Percentiles rank a stretch among this genome's conserved stretches.
These are phyloP conservation scores for Oenanthe melanoleuca DNA, from an alignment of 2,113 vertebrate genomes.

Conservation along the genomic window DNA sequence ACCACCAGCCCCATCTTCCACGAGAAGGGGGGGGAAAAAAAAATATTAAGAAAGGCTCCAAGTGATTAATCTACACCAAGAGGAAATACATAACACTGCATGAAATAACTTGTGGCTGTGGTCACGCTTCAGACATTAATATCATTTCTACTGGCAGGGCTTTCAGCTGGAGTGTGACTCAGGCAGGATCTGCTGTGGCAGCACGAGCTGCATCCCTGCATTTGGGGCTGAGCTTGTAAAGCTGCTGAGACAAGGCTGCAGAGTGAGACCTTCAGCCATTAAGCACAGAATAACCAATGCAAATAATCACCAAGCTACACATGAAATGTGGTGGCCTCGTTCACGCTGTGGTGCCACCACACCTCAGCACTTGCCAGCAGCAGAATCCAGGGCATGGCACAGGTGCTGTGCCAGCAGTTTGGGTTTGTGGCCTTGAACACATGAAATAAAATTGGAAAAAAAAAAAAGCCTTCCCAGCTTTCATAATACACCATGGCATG, in stretches of 20 bases:
- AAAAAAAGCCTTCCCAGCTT: neutral
- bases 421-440: neutral
- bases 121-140: neutral
- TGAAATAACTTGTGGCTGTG: slow-evolving; percentile 1
- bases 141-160: neutral
- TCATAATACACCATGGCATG: neutral
- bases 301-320: neutral
- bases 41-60: neutral
- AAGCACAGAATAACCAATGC: neutral
- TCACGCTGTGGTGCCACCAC: neutral
- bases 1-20: neutral
- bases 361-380: neutral
- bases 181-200: neutral
- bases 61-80: neutral
- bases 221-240: neutral
- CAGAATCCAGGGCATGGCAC: fast-evolving
- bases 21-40: neutral
- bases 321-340: fast-evolving
- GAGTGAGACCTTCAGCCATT: neutral
- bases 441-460: neutral
- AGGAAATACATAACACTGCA: neutral
- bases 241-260: neutral
- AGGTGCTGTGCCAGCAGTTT: fast-evolving
- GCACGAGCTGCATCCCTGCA: neutral
- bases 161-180: neutral